Evolutionary conservation across 2,888 invertebrate species (phyloP).

Genomic region (Himalopsyche kuldschensis): DNA sequence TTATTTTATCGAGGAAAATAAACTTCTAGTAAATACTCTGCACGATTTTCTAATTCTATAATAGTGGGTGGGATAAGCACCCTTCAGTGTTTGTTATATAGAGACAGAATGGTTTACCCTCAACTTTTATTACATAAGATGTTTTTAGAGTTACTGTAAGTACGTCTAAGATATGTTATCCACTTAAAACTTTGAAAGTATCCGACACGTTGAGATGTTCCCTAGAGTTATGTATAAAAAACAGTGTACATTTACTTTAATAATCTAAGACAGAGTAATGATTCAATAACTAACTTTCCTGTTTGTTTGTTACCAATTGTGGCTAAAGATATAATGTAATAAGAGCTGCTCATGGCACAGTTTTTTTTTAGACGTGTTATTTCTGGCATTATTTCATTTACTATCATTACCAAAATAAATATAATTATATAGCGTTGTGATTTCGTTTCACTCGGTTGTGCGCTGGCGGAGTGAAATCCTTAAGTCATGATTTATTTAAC

Average conservation of each 20-base stretch:
- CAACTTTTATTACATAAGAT: neutral
- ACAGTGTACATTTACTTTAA: neutral
- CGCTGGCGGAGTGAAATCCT: no score
- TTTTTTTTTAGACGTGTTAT: no score
- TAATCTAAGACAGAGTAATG: neutral
- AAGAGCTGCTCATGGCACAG: no score
- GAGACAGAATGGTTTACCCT: neutral
- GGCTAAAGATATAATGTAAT: neutral
- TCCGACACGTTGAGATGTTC: constrained; percentile 26
- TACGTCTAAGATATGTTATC: constrained; percentile 23
- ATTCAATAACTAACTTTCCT: neutral
- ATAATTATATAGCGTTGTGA: no score
- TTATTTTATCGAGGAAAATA: neutral
- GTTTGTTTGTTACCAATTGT: neutral
- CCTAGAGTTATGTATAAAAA: neutral
- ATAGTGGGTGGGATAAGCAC: neutral
- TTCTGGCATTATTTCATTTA: no score
- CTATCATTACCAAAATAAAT: no score
- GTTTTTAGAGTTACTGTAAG: constrained; percentile 24
- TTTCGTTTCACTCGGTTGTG: no score
- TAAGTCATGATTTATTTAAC: no score
- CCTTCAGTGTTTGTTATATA: neutral
- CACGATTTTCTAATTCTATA: neutral
- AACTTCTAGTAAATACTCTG: neutral
- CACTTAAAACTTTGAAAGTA: constrained; percentile 35